Conservation (phyloP, 2,888 invertebrate genomes). For the Pterostichus madidus region DNA sequence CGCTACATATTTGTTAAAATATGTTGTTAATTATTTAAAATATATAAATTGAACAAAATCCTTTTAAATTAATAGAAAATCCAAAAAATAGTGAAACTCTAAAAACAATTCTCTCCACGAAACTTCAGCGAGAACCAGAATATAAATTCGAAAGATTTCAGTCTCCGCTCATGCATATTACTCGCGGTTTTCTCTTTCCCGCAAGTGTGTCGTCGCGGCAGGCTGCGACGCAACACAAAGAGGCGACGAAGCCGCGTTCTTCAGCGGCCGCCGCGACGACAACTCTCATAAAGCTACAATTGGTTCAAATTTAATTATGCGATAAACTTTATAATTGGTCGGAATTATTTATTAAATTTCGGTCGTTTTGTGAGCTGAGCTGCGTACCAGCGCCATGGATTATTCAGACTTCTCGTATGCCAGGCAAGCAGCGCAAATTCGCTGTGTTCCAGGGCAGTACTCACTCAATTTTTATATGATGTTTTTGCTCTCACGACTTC, state of each 20-base stretch:
- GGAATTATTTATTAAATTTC: conserved; percentile 66
- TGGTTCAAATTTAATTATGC: conserved; percentile 67
- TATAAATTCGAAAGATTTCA: conserved; percentile 18
- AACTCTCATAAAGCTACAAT: conserved; percentile 64
- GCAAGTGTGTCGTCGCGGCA: conserved; percentile 7
- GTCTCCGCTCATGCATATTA: conserved; percentile 14
- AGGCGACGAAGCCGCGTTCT: conserved; percentile 19
- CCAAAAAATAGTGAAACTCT: background rate
- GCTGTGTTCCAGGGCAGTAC: conserved; percentile 12
- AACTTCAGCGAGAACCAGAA: conserved; percentile 6
- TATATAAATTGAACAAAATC: background rate
- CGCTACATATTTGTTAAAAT: too few relatives aligned
- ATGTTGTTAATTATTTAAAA: too few relatives aligned
- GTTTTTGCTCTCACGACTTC: background rate
- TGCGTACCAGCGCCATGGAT: conserved; percentile 48
- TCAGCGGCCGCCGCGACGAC: conserved; percentile 25
- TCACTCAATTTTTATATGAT: conserved; percentile 26
- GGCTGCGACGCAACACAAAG: conserved; percentile 4
- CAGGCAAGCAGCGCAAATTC: conserved; percentile 23
- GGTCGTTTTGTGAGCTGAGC: conserved; percentile 55
- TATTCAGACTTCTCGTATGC: conserved; percentile 50
- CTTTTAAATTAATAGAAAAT: conserved; percentile 1
- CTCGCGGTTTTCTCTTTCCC: conserved; percentile 1
- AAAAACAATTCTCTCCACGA: conserved; percentile 7
- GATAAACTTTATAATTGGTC: conserved; percentile 66